Base-by-base conservation (phyloP, 1,140 invertebrate genomes). In the Apis laboriosa region DNA sequence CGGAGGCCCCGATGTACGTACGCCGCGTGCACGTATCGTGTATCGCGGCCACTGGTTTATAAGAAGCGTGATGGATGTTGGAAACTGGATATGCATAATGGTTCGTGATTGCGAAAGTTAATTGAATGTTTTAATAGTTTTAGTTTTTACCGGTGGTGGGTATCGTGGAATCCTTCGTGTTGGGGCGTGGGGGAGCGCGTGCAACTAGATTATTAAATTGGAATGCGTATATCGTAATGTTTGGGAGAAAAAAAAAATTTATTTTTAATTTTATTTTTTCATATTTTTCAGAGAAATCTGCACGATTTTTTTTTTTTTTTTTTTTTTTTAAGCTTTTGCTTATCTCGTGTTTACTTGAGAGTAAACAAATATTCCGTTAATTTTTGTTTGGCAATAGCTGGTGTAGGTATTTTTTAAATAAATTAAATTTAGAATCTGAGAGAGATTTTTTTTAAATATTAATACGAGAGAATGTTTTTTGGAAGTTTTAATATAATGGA, bases 11-110 rank as follows among this genome's bases (percentile, higher is more conserved):
- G 43, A 8, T 68, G 19, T 49, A n/a, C 43, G 21, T 68, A 60
- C 19, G 43, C 21, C 4, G 64, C 11, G 13, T n/a, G 64, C 28
- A 21, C 49, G 43, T 60, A 60, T 8, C 21, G 21, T 28, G 13
- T 28, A 63, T 28, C 34, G 13, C 1, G 8, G 9, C 2, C 5
- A 7, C 15, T n/a, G 24, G 61, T 28, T 63, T 17, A 63, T 49
- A n/a, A 68, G 43, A 68, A 68, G 43, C 66, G 12, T 68, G 66
- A 68, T 49, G 66, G 66, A 68, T n/a, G 43, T 68, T 28, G 19
- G 19, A 68, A 68, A 12, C 28, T 68, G 43, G n/a, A 68, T 68
- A 49, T 49, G 66, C 34, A 49, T 68, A 68, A 49, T n/a, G 43
- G 21, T 9, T 49, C 66, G 19, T 68, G 64, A 43, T 34, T 67